phyloP scores from a whole-genome alignment of 2,113 vertebrate genomes.

The Orycteropus afer region DNA sequence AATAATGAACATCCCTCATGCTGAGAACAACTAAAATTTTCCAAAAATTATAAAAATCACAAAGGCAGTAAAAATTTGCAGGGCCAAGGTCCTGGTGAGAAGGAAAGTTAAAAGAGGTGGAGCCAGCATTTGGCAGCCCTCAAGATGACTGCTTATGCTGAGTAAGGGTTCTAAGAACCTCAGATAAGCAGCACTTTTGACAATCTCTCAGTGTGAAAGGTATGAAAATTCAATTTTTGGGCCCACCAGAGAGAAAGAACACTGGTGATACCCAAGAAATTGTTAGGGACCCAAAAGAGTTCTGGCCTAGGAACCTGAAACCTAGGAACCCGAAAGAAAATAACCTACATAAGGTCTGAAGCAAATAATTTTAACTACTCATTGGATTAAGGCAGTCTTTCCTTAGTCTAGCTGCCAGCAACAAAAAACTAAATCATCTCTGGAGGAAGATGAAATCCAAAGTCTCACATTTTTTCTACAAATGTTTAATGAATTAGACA shows the following conservation, averaged over 20 bases:
- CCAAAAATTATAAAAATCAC: no score
- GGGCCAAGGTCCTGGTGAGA: no score
- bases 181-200: not conserved
- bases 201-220: no score
- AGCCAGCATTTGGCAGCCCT: not conserved
- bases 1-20: not conserved
- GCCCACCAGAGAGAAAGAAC: not conserved
- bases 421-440: not conserved
- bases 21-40: not conserved
- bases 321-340: not conserved
- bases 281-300: not conserved
- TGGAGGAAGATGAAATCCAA: not conserved
- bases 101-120: not conserved
- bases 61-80: no score
- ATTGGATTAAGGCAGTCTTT: not conserved
- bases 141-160: not conserved
- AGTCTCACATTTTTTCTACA: not conserved
- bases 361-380: not conserved
- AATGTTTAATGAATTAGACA: not conserved
- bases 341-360: not conserved
- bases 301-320: not conserved
- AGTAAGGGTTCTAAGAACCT: not conserved
- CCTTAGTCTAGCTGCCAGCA: not conserved
- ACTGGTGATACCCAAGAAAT: not conserved
- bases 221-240: not conserved